Evolutionary conservation across 1,140 invertebrate genomes (phyloP), one percentile per base, ranked within the genome.

Genomic region (Neomicropteryx cornuta): DNA sequence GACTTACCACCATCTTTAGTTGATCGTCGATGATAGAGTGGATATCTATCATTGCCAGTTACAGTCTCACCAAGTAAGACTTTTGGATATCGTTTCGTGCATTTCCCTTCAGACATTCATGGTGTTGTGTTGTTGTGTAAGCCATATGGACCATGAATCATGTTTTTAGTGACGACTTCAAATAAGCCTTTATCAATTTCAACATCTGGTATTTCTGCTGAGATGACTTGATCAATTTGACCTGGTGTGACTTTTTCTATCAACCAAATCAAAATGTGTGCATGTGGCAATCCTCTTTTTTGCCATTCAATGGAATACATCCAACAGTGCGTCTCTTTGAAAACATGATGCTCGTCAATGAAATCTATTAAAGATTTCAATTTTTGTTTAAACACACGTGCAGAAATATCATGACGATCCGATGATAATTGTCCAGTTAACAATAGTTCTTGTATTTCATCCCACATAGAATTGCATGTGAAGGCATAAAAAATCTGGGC

Each of bases 231-330:
- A 33, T 38, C 37, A 34, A 32, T 38, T 38, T 38, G 3, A 33
- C 17, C 27, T 33, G 37, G 24, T 35, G 21, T 34, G 11, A 38
- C 21, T 21, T 40, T 40, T 21, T 11, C 34, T 14, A 11, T 21
- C 13, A 3, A 22, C 3, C 10, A 36, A 17, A 2, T 6, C 5
- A 67, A 42, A 27, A 69, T 53, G 45, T 70, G 66, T 2, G 39
- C 41, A 53, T 69, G 66, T 3, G 67, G 46, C 3, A 53, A 36
- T 11, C 44, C 47, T 37, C 63, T 36, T 43, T 70, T 69, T 43
- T 70, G 62, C n/a, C n/a, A n/a, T n/a, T n/a, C n/a, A n/a, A n/a
- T n/a, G n/a, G n/a, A n/a, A n/a, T n/a, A n/a, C n/a, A n/a, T n/a
- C n/a, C n/a, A n/a, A n/a, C n/a, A n/a, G n/a, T n/a, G n/a, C n/a